phyloP scores from a whole-genome alignment of 2,113 vertebrate genomes.

The Cricetomys ansorgei region DNA sequence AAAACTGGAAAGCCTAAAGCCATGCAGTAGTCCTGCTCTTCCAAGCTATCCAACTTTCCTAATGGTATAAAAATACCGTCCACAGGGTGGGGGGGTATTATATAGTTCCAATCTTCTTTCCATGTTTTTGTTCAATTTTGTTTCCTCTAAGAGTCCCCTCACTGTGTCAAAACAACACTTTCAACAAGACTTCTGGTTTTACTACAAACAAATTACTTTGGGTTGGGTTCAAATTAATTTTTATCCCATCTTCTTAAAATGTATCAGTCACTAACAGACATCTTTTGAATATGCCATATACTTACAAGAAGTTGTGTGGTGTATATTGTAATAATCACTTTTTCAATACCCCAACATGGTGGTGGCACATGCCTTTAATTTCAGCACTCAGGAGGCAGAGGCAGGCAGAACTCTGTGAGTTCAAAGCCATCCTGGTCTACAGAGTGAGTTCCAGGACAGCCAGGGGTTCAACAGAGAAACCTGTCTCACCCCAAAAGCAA shows the following conservation, averaged over 20 bases:
- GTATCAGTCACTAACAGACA: background rate
- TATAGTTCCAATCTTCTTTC: conserved; percentile 14
- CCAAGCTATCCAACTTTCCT: conserved; percentile 5
- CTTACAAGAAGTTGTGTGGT: background rate
- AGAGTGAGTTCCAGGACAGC: no score
- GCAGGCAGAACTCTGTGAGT: no score
- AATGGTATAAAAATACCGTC: conserved; percentile 12
- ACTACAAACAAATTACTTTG: conserved; percentile 10
- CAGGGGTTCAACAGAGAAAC: no score
- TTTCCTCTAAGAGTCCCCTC: background rate
- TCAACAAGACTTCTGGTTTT: background rate
- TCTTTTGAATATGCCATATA: background rate
- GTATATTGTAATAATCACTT: background rate
- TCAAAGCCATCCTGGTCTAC: no score
- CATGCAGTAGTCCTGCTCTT: background rate
- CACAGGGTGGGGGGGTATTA: background rate
- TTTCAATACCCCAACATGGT: background rate
- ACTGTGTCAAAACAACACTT: background rate
- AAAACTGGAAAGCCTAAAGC: background rate
- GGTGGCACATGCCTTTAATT: no score
- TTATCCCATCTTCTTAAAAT: background rate
- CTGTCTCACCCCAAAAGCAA: no score
- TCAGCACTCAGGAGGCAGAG: background rate
- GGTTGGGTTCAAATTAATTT: background rate
- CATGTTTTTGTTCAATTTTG: background rate